Evolutionary conservation across 2,113 vertebrate species (phyloP), one percentile per base, ranked within the genome.

Genomic region (Pollachius pollachius): DNA sequence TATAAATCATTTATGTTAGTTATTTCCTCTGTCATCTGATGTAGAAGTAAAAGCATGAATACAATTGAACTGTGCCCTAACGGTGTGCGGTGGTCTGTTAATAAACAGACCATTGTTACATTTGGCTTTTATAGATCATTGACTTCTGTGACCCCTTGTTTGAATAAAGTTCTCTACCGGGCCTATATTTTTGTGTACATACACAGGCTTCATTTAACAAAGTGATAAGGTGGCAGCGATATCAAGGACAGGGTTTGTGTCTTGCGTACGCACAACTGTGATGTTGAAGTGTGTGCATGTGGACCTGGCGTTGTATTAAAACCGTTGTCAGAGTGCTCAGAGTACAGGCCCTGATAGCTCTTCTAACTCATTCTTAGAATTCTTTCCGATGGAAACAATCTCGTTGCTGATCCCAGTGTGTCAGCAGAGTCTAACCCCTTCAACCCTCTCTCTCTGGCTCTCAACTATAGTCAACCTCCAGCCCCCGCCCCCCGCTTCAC

Each of bases 381-480:
- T 92, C 92, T 93, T 93, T 93, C 92, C 90, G 77, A 54, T 92
- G 91, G 92, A 93, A 93, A 93, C 89, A 92, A 93, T 92, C 84
- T 81, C 78, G 81, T 81, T 69, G 75, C 87, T 91, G 90, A 92
- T 89, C 88, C 87, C 82, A 76, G 89, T 88, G 88, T 90, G 88
- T 91, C 90, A 89, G 88, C 84, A 63, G 72, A 81, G 85, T 85
- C 80, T 80, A 86, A 88, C 87, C 86, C 41, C 83, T 76, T 83
- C 79, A 77, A 79, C 81, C 86, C 74, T 78, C 62, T 78, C 62
- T 79, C 84, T 73, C 78, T 0, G 67, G 81, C 85, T 84, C 79
- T 72, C 79, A 77, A 62, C 81, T 81, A 70, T 71, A 82, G 81
- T 84, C 75, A 78, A 74, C 84, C 81, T 85, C 85, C 81, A 84